Conservation (phyloP, 2,888 invertebrate genomes). For the Orgyia antiqua region DNA sequence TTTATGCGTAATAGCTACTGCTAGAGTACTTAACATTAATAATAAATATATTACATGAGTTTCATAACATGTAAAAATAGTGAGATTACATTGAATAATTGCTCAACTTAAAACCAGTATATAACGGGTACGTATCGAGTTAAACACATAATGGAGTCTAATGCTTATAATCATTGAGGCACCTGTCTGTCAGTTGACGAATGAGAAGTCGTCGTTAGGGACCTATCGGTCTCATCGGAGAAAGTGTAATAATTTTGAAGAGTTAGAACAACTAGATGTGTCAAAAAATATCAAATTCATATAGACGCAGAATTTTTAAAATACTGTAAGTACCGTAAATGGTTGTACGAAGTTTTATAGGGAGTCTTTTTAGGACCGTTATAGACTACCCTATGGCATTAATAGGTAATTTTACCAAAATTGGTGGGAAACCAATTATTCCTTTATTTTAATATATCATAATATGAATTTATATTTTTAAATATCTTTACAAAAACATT, state of each 20-base stretch:
- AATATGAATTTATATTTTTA: no score
- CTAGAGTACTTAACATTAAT: constrained; percentile 17
- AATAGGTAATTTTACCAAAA: no score
- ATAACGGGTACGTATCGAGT: constrained; percentile 57
- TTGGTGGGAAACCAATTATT: no score
- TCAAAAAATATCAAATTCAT: constrained; percentile 4
- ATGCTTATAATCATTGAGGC: constrained; percentile 53
- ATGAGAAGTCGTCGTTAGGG: constrained; percentile 51
- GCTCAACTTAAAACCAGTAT: constrained; percentile 44
- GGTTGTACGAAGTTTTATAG: no score
- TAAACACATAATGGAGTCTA: constrained; percentile 66
- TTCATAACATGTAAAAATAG: constrained; percentile 38
- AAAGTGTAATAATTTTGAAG: constrained; percentile 53
- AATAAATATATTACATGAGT: constrained; percentile 26
- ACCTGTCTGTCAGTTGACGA: constrained; percentile 65
- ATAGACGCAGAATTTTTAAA: no score
- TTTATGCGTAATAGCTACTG: constrained; percentile 8
- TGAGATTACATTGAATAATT: constrained; percentile 54
- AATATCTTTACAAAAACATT: no score
- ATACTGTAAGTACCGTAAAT: no score
- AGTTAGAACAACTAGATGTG: constrained; percentile 26
- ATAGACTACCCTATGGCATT: no score
- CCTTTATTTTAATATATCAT: no score
- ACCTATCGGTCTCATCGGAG: constrained; percentile 60
- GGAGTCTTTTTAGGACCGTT: no score